Evolutionary conservation across 1,140 invertebrate genomes (phyloP).

Genomic region (Coelopa frigida): DNA sequence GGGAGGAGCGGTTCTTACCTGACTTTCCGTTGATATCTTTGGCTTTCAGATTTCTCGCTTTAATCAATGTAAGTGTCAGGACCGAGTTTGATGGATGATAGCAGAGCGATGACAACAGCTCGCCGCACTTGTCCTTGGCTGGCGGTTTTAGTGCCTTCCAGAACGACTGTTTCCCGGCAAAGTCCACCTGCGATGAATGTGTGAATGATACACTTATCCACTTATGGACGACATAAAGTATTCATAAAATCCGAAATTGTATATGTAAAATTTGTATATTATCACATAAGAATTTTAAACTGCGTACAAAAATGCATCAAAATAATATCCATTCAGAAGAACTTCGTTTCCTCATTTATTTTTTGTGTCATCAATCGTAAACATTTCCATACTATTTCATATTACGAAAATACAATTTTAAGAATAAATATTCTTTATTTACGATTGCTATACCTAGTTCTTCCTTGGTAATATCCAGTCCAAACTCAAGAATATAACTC

Average conservation of each 20-base stretch:
- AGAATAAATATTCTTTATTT: too few species aligned
- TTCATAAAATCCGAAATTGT: conserved; percentile 1
- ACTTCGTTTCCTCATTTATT: too few species aligned
- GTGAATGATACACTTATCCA: background rate
- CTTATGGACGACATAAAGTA: conserved; percentile 5
- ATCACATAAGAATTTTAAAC: too few species aligned
- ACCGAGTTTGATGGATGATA: conserved; percentile 88
- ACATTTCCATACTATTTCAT: too few species aligned
- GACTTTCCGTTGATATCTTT: conserved; percentile 94
- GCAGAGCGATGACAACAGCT: conserved; percentile 82
- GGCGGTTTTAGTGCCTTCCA: conserved; percentile 90
- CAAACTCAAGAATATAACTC: too few species aligned
- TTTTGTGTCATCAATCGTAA: too few species aligned
- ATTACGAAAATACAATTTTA: too few species aligned
- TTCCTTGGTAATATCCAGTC: too few species aligned
- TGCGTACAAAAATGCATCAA: too few species aligned
- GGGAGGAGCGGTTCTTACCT: conserved; percentile 54
- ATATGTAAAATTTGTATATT: too few species aligned
- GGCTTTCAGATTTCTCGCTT: conserved; percentile 86
- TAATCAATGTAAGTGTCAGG: conserved; percentile 77
- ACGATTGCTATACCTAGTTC: too few species aligned
- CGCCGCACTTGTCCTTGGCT: conserved; percentile 86
- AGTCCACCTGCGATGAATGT: conserved; percentile 69
- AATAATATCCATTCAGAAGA: too few species aligned
- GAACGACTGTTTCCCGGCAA: conserved; percentile 84